Evolutionary conservation across 2,888 invertebrate genomes (phyloP).

Genomic region (Geotrupes spiniger): DNA sequence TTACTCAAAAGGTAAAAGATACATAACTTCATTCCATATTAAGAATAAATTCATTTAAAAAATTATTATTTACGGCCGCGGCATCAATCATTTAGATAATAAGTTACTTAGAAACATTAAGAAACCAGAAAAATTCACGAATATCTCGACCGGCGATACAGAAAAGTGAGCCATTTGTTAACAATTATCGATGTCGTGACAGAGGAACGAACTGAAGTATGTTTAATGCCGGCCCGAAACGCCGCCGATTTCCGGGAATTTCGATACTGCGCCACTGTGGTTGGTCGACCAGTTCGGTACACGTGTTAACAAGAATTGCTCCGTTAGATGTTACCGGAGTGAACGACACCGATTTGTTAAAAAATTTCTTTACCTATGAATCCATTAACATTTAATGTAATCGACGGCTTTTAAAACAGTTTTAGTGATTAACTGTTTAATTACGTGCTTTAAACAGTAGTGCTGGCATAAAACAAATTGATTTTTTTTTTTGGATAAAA

Average conservation of each 20-base stretch:
- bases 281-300: constrained; percentile 15
- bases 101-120: constrained; percentile 18
- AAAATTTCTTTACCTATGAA: no score
- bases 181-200: constrained; percentile 23
- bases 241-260: constrained; percentile 19
- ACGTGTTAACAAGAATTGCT: no score
- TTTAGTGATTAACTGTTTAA: neutral
- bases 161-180: constrained; percentile 25
- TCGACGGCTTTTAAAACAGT: neutral
- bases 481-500: neutral
- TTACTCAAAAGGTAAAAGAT: no score
- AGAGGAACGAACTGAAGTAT: constrained; percentile 20
- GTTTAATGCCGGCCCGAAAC: constrained; percentile 10
- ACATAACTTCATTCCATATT: no score
- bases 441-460: neutral
- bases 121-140: constrained; percentile 13
- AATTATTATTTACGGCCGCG: neutral
- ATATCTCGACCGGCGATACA: constrained; percentile 9
- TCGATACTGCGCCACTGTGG: constrained; percentile 8
- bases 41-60: neutral
- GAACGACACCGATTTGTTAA: no score
- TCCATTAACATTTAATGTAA: no score
- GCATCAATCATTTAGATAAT: constrained; percentile 19
- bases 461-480: neutral
- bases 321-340: no score